A percentile compares a stretch with the other conserved stretches of the same genome.
phyloP scores from a whole-genome alignment of 2,797 vertebrate genomes.

The Anguilla megastoma region DNA sequence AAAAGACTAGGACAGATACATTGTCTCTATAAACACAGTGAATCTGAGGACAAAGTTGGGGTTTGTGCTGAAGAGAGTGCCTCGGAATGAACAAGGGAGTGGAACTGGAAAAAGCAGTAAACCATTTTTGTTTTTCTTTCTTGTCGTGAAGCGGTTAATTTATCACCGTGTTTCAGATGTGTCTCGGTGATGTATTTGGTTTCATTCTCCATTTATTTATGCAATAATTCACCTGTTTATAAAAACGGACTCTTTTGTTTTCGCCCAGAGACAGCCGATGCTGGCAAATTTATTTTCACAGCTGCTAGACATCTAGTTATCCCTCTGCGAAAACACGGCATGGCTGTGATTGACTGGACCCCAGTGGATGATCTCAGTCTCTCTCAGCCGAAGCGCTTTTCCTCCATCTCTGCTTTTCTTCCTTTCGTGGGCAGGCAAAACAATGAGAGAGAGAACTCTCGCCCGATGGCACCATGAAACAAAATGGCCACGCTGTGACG shows the following conservation, averaged over 20 bases:
- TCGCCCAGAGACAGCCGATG: constrained; percentile 54
- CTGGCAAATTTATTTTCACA: constrained; percentile 72
- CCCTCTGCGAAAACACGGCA: constrained; percentile 60
- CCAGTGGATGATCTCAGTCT: constrained; percentile 59
- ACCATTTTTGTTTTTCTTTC: constrained; percentile 46
- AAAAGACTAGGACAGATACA: not conserved
- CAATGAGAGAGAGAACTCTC: not conserved
- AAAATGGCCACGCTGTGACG: not conserved
- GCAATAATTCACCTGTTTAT: constrained; percentile 65
- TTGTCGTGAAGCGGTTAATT: constrained; percentile 39
- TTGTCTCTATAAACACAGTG: not conserved
- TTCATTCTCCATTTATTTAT: constrained; percentile 69
- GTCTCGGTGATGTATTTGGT: constrained; percentile 63
- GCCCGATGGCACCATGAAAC: not conserved
- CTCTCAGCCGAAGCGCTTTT: constrained; percentile 52
- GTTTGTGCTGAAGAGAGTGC: not conserved
- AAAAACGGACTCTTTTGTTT: constrained; percentile 60
- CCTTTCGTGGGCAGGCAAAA: not conserved
- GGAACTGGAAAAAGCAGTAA: not conserved
- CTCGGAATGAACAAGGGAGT: not conserved
- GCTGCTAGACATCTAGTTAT: constrained; percentile 62
- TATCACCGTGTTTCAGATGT: constrained; percentile 46
- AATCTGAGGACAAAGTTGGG: not conserved
- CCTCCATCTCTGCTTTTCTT: constrained; percentile 18
- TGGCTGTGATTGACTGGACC: constrained; percentile 66